Percentiles rank a stretch among this genome's conserved stretches.
Evolutionary conservation across 2,113 vertebrate genomes (phyloP).

Genomic region (Eudyptes chrysolophus): DNA sequence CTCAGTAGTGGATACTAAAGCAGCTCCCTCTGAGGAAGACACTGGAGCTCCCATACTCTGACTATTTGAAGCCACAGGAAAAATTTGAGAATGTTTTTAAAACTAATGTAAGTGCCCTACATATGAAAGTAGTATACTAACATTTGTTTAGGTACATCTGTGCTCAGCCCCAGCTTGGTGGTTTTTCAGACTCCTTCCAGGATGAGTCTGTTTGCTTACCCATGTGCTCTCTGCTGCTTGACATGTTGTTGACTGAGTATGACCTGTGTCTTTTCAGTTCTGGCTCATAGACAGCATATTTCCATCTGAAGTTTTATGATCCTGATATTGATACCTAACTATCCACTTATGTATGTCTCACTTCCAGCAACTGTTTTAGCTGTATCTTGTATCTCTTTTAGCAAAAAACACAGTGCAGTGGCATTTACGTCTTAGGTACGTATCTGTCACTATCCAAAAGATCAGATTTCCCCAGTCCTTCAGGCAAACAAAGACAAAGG

Average conservation of each 20-base stretch:
- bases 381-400: not conserved
- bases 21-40: not conserved
- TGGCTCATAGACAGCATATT: not conserved
- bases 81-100: not conserved
- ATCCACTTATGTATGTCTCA: not conserved
- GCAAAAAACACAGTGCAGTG: not conserved
- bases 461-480: not conserved
- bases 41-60: not conserved
- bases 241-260: not conserved
- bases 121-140: not conserved
- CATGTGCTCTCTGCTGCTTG: not conserved
- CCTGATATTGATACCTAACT: not conserved
- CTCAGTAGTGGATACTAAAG: not conserved
- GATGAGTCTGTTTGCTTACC: not conserved
- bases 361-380: not conserved
- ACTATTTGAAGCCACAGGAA: not conserved
- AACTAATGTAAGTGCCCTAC: not conserved
- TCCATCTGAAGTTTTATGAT: not conserved
- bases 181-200: not conserved
- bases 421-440: not conserved
- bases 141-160: not conserved
- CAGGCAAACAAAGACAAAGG: not conserved
- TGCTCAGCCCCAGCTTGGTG: not conserved
- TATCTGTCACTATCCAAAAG: not conserved
- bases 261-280: not conserved